Evolutionary conservation across 2,113 vertebrate species (phyloP), one percentile per base, ranked within the genome.

Genomic region (Spilogale gracilis): DNA sequence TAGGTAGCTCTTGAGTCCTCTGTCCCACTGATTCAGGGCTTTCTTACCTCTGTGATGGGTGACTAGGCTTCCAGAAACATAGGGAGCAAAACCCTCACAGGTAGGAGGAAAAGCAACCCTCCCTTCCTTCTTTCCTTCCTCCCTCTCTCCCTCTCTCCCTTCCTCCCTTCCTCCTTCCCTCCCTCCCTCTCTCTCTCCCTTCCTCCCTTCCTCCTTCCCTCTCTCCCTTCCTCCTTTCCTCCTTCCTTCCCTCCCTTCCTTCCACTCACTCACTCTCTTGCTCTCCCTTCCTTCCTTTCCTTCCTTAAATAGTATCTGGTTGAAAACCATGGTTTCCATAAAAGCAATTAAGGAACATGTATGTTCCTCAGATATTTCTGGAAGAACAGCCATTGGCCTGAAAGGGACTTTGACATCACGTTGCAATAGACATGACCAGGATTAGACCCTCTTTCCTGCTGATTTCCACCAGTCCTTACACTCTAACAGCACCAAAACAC

Each of bases 271-370:
- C 0, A 3, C 16, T n/a, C 7, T 9, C 32, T 69, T 18, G 25
- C 91, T 9, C 14, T 3, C 7, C 30, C 0, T 7, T 30, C 4
- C 0, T 16, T 17, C 23, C 23, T 69, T 80, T 92, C 16, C 92
- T 94, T 94, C 43, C 60, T 93, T 25, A 74, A 90, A 13, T 20
- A 94, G 2, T 60, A 74, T 65, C 56, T 78, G 16, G 6, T 87
- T 81, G 45, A 94, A 94, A 95, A 45, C 21, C 30, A 30, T 45
- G 23, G 56, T 96, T 93, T 95, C 71, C 96, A 81, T 25, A 54
- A 80, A 94, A 54, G 89, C 63, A 56, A 5, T 90, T 83, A 84
- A 45, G 58, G 45, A 61, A 63, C 74, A 58, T 52, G 11, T 2
- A 23, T 56, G 9, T 89, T 71, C 16, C 56, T 92, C 20, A 60